Percentiles rank a stretch among this genome's conserved stretches.
These are phyloP conservation scores for Scelioninae gen. 2 DNA, from an alignment of 2,888 invertebrate species.

Conservation along the genomic window DNA sequence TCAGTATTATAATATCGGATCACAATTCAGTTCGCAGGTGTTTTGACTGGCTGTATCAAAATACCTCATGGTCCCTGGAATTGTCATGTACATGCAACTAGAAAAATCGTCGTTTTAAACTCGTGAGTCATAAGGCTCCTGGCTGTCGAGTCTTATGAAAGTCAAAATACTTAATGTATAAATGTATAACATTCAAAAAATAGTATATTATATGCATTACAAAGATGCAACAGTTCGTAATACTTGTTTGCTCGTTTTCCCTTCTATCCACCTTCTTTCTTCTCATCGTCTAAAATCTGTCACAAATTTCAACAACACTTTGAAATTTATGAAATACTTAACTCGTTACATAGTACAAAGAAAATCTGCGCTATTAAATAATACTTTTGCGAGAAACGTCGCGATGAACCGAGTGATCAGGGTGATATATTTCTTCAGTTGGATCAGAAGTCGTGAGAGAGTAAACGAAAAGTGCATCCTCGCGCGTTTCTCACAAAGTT, in stretches of 20 bases:
- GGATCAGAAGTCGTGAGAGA: neutral
- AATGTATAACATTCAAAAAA: conserved; percentile 58
- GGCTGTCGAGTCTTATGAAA: conserved; percentile 56
- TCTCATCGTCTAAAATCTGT: conserved; percentile 30
- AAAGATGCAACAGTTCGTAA: conserved; percentile 52
- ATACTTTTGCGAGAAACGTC: conserved; percentile 29
- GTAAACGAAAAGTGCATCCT: neutral
- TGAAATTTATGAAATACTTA: conserved; percentile 45
- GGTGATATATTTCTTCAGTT: conserved; percentile 11
- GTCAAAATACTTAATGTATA: conserved; percentile 47
- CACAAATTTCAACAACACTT: conserved; percentile 31
- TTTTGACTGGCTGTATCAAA: conserved; percentile 52
- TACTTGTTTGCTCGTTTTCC: conserved; percentile 25
- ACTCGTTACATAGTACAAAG: conserved; percentile 25
- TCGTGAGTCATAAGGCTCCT: conserved; percentile 50
- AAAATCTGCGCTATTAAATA: conserved; percentile 24
- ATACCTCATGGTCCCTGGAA: conserved; percentile 16
- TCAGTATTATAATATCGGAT: conserved; percentile 15
- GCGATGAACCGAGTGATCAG: conserved; percentile 8
- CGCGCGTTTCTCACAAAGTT: conserved; percentile 34
- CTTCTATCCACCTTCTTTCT: no score
- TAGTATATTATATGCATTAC: conserved; percentile 48
- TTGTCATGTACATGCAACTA: conserved; percentile 36
- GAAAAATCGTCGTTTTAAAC: conserved; percentile 39
- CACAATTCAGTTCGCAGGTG: conserved; percentile 35